Conservation (phyloP, 2,113 vertebrate genomes). For the Sigmodon hispidus region DNA sequence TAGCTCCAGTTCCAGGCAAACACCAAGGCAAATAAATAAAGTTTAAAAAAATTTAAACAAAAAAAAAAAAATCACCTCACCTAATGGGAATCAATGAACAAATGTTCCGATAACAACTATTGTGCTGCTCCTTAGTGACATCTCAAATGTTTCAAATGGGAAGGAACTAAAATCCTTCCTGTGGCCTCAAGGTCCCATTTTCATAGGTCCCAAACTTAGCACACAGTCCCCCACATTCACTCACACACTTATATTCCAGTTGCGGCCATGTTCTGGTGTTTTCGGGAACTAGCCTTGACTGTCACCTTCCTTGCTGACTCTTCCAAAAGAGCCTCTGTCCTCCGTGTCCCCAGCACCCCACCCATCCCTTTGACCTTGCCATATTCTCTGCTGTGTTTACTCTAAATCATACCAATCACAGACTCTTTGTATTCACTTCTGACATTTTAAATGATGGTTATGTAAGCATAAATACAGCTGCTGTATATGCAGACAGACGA, state of each 20-base stretch:
- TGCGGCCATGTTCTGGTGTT: background rate
- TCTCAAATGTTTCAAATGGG: background rate
- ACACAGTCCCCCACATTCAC: background rate
- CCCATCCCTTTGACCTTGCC: background rate
- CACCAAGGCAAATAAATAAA: no score
- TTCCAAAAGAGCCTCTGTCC: background rate
- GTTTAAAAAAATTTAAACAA: no score
- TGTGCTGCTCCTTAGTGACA: background rate
- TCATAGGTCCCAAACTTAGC: background rate
- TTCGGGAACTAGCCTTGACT: background rate
- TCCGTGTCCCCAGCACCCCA: background rate
- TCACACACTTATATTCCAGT: background rate
- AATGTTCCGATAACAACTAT: background rate
- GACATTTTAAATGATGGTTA: background rate
- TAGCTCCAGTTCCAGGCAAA: no score
- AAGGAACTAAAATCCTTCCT: background rate
- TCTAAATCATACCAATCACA: background rate
- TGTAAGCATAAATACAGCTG: background rate
- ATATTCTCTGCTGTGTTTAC: background rate
- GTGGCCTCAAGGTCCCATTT: background rate
- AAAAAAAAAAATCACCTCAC: background rate
- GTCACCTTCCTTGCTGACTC: background rate
- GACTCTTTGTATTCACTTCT: constrained; percentile 4
- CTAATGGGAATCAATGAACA: background rate
- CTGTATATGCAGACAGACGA: background rate